phyloP scores from a whole-genome alignment of 2,797 vertebrate genomes.

The Notolabrus celidotus region DNA sequence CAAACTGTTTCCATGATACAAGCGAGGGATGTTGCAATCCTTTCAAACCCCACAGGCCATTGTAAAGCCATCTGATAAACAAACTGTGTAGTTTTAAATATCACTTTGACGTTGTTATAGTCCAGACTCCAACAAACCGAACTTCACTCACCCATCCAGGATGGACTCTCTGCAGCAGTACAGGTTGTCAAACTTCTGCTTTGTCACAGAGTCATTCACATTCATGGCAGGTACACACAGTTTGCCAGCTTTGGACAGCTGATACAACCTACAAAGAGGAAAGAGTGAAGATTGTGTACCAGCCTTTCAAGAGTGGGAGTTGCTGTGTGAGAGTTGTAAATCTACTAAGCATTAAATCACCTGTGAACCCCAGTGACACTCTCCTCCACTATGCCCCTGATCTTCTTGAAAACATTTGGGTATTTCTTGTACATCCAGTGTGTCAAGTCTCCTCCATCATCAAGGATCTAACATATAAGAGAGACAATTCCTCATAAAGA shows the following conservation, averaged over 20 bases:
- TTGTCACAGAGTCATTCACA: constrained; percentile 96
- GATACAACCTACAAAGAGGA: constrained; percentile 88
- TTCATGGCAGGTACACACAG: constrained; percentile 97
- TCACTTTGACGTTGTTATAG: neutral
- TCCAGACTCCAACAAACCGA: neutral
- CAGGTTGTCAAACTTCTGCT: constrained; percentile 98
- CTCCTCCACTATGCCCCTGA: constrained; percentile 96
- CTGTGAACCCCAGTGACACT: constrained; percentile 97
- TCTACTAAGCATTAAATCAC: constrained; percentile 68
- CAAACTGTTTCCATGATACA: neutral
- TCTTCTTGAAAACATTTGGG: constrained; percentile 95
- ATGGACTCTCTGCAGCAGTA: constrained; percentile 98
- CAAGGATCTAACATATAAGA: constrained; percentile 88
- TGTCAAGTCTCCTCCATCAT: constrained; percentile 96
- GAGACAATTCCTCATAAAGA: constrained; percentile 3
- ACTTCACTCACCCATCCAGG: constrained; percentile 91
- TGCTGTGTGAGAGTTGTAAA: neutral
- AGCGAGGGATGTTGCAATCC: neutral
- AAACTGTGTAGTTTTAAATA: constrained; percentile 9
- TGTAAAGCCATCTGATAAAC: constrained; percentile 15
- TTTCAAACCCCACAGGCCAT: constrained; percentile 5
- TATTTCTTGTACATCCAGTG: constrained; percentile 99
- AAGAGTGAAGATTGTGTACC: neutral
- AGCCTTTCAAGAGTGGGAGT: neutral
- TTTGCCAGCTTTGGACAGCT: constrained; percentile 96